These are phyloP conservation scores for Lepas anatifera DNA, from an alignment of 2,888 invertebrate genomes.

Conservation along the genomic window DNA sequence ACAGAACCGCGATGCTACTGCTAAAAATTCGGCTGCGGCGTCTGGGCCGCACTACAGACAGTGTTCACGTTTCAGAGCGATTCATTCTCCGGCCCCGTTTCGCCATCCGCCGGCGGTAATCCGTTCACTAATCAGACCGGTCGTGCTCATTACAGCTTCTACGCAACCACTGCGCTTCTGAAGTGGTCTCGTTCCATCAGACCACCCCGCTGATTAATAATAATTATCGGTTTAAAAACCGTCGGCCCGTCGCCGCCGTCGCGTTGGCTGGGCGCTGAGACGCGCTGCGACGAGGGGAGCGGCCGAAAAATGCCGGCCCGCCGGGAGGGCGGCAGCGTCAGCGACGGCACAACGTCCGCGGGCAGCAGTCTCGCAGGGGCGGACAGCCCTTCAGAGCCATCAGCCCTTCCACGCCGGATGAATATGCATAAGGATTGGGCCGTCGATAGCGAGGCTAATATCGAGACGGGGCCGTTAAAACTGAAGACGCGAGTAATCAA, in stretches of 20 bases:
- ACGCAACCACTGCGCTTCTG: too few species aligned
- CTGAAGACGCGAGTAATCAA: background rate
- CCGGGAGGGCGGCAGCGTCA: background rate
- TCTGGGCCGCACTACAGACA: too few species aligned
- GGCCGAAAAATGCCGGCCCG: background rate
- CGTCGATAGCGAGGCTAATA: background rate
- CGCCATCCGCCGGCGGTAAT: background rate
- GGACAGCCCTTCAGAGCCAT: too few species aligned
- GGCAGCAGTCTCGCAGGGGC: too few species aligned
- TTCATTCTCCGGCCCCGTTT: too few species aligned
- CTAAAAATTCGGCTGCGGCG: too few species aligned
- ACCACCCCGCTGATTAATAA: background rate
- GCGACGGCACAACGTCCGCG: background rate
- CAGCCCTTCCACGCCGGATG: background rate
- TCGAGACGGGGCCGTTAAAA: background rate
- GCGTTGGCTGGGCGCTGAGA: too few species aligned
- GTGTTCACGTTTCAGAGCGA: too few species aligned
- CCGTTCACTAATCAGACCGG: background rate
- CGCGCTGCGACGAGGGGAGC: slow-evolving; percentile 1
- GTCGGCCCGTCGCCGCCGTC: background rate
- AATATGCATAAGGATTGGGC: slow-evolving; percentile 5
- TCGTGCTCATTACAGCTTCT: too few species aligned
- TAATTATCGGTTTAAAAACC: slow-evolving; percentile 14
- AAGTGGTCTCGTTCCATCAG: background rate
- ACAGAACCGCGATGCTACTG: too few species aligned